Percentiles rank a stretch among this genome's conserved stretches.
phyloP scores from a whole-genome alignment of 2,888 invertebrate species.

The Ecdyonurus torrentis region DNA sequence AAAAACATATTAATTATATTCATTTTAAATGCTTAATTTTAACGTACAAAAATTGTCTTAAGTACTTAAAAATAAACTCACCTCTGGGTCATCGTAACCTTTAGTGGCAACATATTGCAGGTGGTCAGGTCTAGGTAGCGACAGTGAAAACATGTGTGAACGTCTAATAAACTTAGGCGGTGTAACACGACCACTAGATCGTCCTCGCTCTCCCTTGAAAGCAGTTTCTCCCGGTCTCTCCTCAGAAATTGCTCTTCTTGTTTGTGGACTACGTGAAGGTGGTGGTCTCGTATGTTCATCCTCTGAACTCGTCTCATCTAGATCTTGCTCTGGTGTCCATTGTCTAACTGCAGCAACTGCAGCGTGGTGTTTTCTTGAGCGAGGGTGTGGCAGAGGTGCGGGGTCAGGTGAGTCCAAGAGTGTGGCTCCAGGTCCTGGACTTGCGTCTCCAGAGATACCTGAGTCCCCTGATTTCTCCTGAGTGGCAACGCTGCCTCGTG shows the following conservation, averaged over 20 bases:
- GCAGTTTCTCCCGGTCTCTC: constrained; percentile 15
- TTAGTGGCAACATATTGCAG: neutral
- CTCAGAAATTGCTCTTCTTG: constrained; percentile 22
- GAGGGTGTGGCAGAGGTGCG: constrained; percentile 18
- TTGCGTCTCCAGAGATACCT: constrained; percentile 67
- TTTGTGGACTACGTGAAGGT: constrained; percentile 23
- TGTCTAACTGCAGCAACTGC: constrained; percentile 21
- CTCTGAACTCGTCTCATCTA: constrained; percentile 34
- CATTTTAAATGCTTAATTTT: too few species aligned
- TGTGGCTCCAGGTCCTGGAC: constrained; percentile 24
- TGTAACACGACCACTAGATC: neutral
- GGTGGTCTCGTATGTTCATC: constrained; percentile 29
- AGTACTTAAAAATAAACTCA: neutral
- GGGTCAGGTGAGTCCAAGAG: constrained; percentile 13
- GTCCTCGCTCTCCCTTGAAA: neutral
- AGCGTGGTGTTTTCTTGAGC: constrained; percentile 17
- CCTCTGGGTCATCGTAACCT: neutral
- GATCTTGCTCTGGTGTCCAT: constrained; percentile 78
- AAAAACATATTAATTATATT: too few species aligned
- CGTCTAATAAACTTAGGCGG: neutral
- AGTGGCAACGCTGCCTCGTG: constrained; percentile 13
- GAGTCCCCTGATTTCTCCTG: constrained; percentile 69
- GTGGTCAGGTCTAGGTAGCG: constrained; percentile 37
- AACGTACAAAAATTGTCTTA: neutral
- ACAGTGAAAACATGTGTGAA: constrained; percentile 37